These are phyloP conservation scores for Zosterops lateralis DNA, from an alignment of 2,113 vertebrate genomes.

Conservation along the genomic window DNA sequence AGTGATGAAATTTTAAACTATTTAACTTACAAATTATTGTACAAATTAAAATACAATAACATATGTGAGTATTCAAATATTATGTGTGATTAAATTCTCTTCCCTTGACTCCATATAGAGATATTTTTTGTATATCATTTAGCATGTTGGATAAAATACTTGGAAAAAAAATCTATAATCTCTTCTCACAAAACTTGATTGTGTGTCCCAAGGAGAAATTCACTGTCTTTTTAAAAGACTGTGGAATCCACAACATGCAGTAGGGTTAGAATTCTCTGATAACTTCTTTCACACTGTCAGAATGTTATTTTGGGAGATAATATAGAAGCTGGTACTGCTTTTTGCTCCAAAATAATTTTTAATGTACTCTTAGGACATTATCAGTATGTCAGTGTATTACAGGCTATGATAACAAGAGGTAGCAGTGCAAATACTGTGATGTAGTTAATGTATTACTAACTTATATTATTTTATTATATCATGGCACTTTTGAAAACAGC, in stretches of 20 bases:
- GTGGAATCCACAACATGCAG: background rate
- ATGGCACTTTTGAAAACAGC: background rate
- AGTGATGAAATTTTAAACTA: background rate
- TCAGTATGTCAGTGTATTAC: background rate
- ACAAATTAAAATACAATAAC: background rate
- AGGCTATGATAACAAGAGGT: background rate
- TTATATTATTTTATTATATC: background rate
- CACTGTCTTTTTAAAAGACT: background rate
- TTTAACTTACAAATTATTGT: background rate
- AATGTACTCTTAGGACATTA: background rate
- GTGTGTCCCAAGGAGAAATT: background rate
- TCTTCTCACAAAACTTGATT: background rate
- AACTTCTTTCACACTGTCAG: background rate
- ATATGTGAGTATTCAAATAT: background rate
- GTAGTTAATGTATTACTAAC: conserved; percentile 34
- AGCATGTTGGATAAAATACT: background rate
- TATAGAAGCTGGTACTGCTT: background rate
- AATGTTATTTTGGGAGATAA: background rate
- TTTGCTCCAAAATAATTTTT: background rate
- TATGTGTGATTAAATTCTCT: background rate
- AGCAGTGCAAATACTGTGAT: background rate
- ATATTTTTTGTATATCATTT: background rate
- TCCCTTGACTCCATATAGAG: background rate
- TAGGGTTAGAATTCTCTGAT: background rate
- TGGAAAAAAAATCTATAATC: background rate